Base-by-base conservation (phyloP, 1,140 invertebrate genomes). In the Aphaenogaster floridana region DNA sequence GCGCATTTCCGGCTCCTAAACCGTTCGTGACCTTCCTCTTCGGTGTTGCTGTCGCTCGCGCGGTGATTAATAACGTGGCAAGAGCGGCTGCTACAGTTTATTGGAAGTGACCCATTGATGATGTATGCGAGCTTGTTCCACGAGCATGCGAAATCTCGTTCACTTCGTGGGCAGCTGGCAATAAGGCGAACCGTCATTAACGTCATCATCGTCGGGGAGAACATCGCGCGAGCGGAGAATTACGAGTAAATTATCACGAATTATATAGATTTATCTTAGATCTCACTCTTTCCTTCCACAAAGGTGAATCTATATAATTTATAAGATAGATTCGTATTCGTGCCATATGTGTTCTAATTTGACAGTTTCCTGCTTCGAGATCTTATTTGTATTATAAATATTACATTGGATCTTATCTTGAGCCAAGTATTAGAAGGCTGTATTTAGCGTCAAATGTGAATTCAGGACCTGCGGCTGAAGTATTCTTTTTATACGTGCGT, bases 91-190 rank as follows among this genome's bases (percentile, higher is more conserved):
- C 68, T 89, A 91, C 88, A 91, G 88, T 91, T 89, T 91, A 89
- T 91, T 91, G 88, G 89, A 86, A 89, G 86, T 81, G 87, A 69
- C 76, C 76, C 71, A 89, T 91, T 74, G 81, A 91, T 89, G 89
- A 89, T 89, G 80, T 88, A 89, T 89, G 74, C 76, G 69, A 59
- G 68, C n/a, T 45, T 85, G 80, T 86, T 72, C 21, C 71, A 64
- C 69, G 77, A 80, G 61, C 68, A 59, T 21, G 48, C 52, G 72
- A 63, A 84, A 72, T 72, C 69, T 84, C 61, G 48, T 45, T 86
- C 52, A 21, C 64, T 48, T 86, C 77, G 34, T 15, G 48, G 3
- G 8, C 42, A 81, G 48, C 15, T 48, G 50, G 36, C 21, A 84
- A 84, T 84, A 76, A 48, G 28, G 45, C 13, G 50, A 74, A 13